phyloP scores from a whole-genome alignment of 2,113 vertebrate species.

The Gorilla gorilla region DNA sequence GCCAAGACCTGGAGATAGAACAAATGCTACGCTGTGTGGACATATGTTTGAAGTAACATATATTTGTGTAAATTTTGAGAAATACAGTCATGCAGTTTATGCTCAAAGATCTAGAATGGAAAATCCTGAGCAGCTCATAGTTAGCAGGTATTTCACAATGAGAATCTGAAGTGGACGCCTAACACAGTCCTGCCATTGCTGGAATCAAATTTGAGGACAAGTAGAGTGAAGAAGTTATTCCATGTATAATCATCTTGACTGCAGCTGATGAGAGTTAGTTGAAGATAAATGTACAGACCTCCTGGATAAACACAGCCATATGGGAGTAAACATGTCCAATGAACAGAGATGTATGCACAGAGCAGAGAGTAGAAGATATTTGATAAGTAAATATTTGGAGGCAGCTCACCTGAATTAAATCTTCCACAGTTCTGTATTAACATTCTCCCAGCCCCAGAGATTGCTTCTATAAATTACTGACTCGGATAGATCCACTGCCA shows the following conservation, averaged over 20 bases:
- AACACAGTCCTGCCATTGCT: not conserved
- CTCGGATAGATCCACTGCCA: not conserved
- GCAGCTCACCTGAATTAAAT: not conserved
- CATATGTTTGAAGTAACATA: not conserved
- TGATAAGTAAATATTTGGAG: not conserved
- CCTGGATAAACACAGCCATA: not conserved
- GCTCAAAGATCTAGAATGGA: not conserved
- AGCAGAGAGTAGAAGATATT: not conserved
- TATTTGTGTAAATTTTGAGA: not conserved
- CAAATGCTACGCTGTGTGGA: not conserved
- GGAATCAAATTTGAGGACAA: not conserved
- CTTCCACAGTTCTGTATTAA: not conserved
- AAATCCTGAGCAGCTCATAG: not conserved
- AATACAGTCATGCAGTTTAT: not conserved
- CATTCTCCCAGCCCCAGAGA: not conserved
- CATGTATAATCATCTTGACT: not conserved
- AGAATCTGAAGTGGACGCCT: not conserved
- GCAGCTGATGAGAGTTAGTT: not conserved
- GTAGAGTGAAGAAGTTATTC: not conserved
- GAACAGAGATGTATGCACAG: not conserved
- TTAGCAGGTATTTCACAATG: not conserved
- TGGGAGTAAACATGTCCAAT: not conserved
- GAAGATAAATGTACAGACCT: not conserved
- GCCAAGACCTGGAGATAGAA: too few relatives aligned
- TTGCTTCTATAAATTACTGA: not conserved